A percentile compares a stretch with the other conserved stretches of the same genome.
phyloP scores from a whole-genome alignment of 2,113 vertebrate genomes.

The Scophthalmus maximus region DNA sequence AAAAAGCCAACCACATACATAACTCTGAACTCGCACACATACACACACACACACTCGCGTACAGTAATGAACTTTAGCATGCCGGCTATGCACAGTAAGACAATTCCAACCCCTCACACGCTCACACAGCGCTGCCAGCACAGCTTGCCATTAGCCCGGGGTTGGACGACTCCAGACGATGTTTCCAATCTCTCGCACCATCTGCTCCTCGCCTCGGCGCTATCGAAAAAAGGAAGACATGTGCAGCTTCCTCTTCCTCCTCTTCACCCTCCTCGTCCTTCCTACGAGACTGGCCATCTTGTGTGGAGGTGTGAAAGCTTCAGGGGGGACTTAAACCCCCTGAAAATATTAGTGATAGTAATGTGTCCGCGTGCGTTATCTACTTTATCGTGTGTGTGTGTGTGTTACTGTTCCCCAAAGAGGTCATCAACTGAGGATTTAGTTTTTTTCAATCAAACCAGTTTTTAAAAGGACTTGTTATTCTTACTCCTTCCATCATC shows the following conservation, averaged over 20 bases:
- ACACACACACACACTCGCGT: conserved; percentile 29
- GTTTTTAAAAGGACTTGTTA: not conserved
- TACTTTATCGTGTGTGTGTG: not conserved
- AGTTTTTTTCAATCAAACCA: no score
- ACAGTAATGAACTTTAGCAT: conserved; percentile 48
- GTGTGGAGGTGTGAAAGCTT: conserved; percentile 72
- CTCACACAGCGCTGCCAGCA: conserved; percentile 57
- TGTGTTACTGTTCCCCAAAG: not conserved
- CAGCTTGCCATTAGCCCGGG: conserved; percentile 74
- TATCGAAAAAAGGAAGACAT: conserved; percentile 60
- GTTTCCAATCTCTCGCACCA: conserved; percentile 76
- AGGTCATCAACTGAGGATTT: not conserved
- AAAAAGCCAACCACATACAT: conserved; percentile 4
- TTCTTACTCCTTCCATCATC: not conserved
- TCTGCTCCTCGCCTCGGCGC: conserved; percentile 72
- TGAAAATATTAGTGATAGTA: conserved; percentile 23
- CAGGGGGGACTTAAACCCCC: conserved; percentile 37
- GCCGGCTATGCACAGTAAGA: conserved; percentile 54
- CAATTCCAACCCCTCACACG: conserved; percentile 56
- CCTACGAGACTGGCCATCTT: conserved; percentile 59
- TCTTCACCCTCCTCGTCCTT: conserved; percentile 62
- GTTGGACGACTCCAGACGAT: conserved; percentile 71
- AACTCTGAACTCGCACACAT: conserved; percentile 22
- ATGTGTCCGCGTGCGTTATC: conserved; percentile 11
- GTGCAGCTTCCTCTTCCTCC: conserved; percentile 68